Evolutionary conservation across 2,113 vertebrate genomes (phyloP), one percentile per base, ranked within the genome.

Genomic region (Cyprinodon variegatus): DNA sequence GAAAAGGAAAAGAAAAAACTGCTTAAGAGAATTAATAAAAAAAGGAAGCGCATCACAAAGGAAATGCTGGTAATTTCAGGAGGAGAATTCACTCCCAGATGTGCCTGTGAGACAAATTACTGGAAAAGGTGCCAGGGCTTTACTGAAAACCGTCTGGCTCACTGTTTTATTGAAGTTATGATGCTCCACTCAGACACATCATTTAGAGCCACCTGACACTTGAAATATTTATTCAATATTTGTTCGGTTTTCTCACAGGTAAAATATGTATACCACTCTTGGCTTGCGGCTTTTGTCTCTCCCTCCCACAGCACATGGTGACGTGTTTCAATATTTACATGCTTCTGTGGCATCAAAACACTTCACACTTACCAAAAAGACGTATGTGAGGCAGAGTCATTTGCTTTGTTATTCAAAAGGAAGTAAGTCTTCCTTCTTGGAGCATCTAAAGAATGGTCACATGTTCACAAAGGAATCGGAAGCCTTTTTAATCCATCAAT

Each of bases 251-350:
- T 89, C 83, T 81, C 87, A 91, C 92, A 83, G 82, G 89, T 65
- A 79, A 90, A 94, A 88, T 93, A 94, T 93, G 86, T 91, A 91
- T 90, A 93, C 88, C 74, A 39, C 61, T 79, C 87, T 92, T 87
- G 91, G 87, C 71, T 73, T 70, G 60, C 68, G 83, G 85, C 86
- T 81, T 78, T 74, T 71, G 66, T 81, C 92, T 92, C 83, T 84
- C 86, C 85, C 88, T 88, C 84, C 87, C 88, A 48, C 80, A 57
- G 88, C 78, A 88, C 87, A 89, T 86, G 90, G 93, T 92, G 93
- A 91, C 93, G 91, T 79, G 83, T 94, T 95, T 96, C 93, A 97
- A 96, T 95, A 96, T 96, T 97, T 97, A 95, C 94, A 95, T 94
- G 92, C 84, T 96, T 95, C 87, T 65, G 77, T 88, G 76, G 87